Base-by-base conservation (phyloP, 64 coral and sea anemone genomes). In the Stichodactyla mertensii region DNA sequence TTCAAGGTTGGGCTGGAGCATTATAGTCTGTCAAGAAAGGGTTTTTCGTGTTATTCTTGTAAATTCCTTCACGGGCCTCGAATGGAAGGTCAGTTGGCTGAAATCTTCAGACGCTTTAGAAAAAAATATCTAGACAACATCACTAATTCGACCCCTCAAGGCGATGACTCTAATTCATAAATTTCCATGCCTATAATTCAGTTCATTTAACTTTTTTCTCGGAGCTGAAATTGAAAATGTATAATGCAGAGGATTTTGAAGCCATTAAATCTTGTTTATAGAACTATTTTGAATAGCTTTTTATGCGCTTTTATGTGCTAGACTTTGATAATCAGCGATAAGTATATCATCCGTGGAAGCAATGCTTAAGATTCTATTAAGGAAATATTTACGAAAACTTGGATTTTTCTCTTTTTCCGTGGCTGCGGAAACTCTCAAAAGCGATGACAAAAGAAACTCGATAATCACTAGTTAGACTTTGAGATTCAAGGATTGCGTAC, bases 11-110 rank as follows among this genome's bases (percentile, higher is more conserved):
- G 78, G 78, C 53, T 81, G 6, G 36, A 55, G 27, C 20, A 81
- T 53, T 81, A 16, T 81, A 81, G 78, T 81, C 78, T 81, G 78
- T 81, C 78, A 81, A 81, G 53, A 74, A 74, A 74, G 69, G n/a
- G 69, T 36, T 74, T 74, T 74, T 74, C 69, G 24, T 36, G 69
- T 74, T 74, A 74, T 7, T 14, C 69, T 74, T 27, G n/a, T 74
- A 27, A 74, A 74, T 74, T 74, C 69, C 69, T 74, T 74, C 69
- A 74, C 69, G 69, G 69, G 24, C 12, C 9, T 31, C 69, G 69
- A 27, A 0, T 74, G 69, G 56, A 74, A 31, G 69, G 69, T 74
- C 69, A 74, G n/a, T 31, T 22, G 6, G 64, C 64, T 69, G 6
- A n/a, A 69, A 15, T 58, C 56, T 58, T 15, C 19, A 69, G n/a